A percentile compares a stretch with the other conserved stretches of the same genome.
Conservation (phyloP, 2,888 invertebrate species). For the Smittia aterrima region DNA sequence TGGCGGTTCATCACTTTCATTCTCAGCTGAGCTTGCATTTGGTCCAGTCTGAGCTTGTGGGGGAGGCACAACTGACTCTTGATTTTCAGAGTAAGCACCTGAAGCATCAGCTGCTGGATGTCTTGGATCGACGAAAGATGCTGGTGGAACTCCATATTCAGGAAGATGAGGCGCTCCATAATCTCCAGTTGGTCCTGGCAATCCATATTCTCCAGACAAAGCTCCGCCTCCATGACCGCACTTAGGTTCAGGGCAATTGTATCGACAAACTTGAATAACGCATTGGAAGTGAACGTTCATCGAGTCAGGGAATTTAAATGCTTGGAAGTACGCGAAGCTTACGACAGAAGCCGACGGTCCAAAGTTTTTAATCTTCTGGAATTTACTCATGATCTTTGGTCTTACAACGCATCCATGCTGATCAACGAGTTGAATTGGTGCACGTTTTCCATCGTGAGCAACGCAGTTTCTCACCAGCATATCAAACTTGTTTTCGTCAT, state of each 20-base stretch:
- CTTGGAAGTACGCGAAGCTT: slow-evolving; percentile 94
- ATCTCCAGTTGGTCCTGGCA: slow-evolving; percentile 64
- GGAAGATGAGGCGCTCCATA: slow-evolving; percentile 54
- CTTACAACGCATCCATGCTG: slow-evolving; percentile 91
- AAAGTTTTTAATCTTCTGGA: slow-evolving; percentile 95
- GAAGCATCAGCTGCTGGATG: slow-evolving; percentile 83
- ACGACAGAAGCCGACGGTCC: slow-evolving; percentile 92
- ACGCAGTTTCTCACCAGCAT: slow-evolving; percentile 93
- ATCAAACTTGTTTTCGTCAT: slow-evolving; percentile 93
- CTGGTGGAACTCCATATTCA: slow-evolving; percentile 74
- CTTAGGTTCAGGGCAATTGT: slow-evolving; percentile 90
- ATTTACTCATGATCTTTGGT: slow-evolving; percentile 92
- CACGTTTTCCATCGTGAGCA: slow-evolving; percentile 90
- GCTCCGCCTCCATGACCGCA: slow-evolving; percentile 65
- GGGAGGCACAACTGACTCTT: slow-evolving; percentile 73
- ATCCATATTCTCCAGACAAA: slow-evolving; percentile 63
- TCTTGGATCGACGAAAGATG: slow-evolving; percentile 82
- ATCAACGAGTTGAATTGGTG: slow-evolving; percentile 89
- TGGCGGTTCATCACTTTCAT: slow-evolving; percentile 55
- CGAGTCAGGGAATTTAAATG: slow-evolving; percentile 94
- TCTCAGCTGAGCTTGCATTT: slow-evolving; percentile 61
- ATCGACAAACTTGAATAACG: slow-evolving; percentile 90
- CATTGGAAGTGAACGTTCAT: slow-evolving; percentile 98
- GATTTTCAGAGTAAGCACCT: slow-evolving; percentile 79
- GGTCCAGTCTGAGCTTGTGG: slow-evolving; percentile 77